Evolutionary conservation across 2,888 invertebrate species (phyloP), one percentile per base, ranked within the genome.

Genomic region (Quadroppia sp.): DNA sequence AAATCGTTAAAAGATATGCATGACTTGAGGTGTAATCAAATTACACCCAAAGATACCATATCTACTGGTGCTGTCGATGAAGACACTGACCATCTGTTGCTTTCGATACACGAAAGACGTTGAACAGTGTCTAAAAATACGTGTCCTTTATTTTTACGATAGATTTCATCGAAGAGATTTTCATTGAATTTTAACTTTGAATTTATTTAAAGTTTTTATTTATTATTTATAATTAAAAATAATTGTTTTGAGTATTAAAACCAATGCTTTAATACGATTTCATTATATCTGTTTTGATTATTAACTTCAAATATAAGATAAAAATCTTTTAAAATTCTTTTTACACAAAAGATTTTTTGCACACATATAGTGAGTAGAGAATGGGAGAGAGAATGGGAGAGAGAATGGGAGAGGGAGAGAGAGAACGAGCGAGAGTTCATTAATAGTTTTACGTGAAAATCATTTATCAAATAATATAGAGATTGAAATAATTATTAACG

Each of bases 71-170:
- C 53, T 61, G 61, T 32, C 61, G 32, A 30, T 61, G 30, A 61
- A 13, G 61, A 32, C 61, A 61, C 32, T 61, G 61, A 61, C 61
- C 61, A 61, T 32, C 61, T 61, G 61, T 61, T 61, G 32, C 32
- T 61, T 50, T 17, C 50, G 17, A 11, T 50, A 11, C 17, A 11
- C 17, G 7, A 9, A 50, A n/a, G n/a, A n/a, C n/a, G n/a, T n/a
- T n/a, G n/a, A n/a, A n/a, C n/a, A n/a, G n/a, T n/a, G n/a, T n/a
- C n/a, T n/a, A n/a, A n/a, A n/a, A n/a, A n/a, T n/a, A n/a, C n/a
- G n/a, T n/a, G n/a, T n/a, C 48, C 7, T 15, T n/a, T 15, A 48
- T 48, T n/a, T 4, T 11, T n/a, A 48, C 48, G 20, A 48, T 48
- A 15, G 3, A 48, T n/a, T n/a, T n/a, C n/a, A n/a, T n/a, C n/a